Percentiles rank a stretch among this genome's conserved stretches.
Conservation (phyloP, 1,140 invertebrate genomes). For the Cotesia chilonis region DNA sequence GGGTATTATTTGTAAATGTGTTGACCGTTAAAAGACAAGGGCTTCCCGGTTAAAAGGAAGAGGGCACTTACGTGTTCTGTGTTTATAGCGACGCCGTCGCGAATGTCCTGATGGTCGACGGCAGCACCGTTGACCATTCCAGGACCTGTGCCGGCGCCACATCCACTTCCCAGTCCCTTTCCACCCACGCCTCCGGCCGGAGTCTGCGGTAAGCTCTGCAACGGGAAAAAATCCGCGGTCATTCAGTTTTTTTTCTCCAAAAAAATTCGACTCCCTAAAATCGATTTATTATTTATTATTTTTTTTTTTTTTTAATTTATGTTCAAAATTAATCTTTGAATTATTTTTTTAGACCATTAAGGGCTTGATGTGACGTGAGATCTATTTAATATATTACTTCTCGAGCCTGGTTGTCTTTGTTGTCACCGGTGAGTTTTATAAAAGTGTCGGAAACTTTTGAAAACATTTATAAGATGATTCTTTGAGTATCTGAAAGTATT, state of each 20-base stretch:
- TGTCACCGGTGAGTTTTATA: too few species aligned
- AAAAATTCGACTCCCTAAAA: too few species aligned
- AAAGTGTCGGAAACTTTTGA: background rate
- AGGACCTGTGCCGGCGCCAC: conserved; percentile 46
- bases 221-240: conserved; percentile 43
- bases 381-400: conserved; percentile 36
- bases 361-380: conserved; percentile 1
- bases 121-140: conserved; percentile 59
- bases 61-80: conserved; percentile 59
- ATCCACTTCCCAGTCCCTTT: conserved; percentile 53
- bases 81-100: conserved; percentile 57
- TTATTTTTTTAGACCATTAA: too few species aligned
- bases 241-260: conserved; percentile 15
- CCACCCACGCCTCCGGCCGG: conserved; percentile 59
- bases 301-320: too few species aligned
- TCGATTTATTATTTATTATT: background rate
- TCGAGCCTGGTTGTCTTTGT: too few species aligned
- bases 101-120: conserved; percentile 57
- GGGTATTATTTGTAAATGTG: background rate
- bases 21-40: background rate
- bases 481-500: conserved; percentile 16
- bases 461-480: background rate
- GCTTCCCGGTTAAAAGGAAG: conserved; percentile 5
- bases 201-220: conserved; percentile 68
- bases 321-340: too few species aligned